Evolutionary conservation across 2,113 vertebrate species (phyloP).

Genomic region (Dipodomys ordii): DNA sequence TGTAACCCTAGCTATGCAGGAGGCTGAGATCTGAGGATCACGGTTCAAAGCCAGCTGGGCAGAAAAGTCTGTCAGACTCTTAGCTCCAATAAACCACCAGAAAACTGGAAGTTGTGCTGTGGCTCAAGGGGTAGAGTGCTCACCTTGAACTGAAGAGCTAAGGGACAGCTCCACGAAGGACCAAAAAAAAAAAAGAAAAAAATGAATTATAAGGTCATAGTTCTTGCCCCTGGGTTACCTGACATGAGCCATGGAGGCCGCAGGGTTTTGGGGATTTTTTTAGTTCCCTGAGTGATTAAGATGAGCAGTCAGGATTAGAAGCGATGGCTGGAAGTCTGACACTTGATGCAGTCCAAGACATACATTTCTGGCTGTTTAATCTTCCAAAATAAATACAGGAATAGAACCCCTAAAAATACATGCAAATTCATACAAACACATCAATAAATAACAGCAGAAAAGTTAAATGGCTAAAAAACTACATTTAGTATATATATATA

Average conservation of each 20-base stretch:
- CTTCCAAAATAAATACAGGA: background rate
- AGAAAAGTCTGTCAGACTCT: no score
- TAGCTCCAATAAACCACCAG: no score
- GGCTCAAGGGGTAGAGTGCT: no score
- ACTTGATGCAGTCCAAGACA: background rate
- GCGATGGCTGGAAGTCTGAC: background rate
- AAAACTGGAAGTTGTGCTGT: no score
- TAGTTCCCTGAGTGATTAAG: background rate
- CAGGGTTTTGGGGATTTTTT: background rate
- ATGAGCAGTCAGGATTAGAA: background rate
- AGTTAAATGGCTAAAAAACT: background rate
- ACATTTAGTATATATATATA: no score
- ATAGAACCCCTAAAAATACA: background rate
- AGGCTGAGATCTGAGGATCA: no score
- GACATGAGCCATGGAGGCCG: background rate
- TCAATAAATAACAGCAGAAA: slow-evolving; percentile 2
- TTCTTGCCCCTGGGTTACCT: background rate
- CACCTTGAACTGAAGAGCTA: no score
- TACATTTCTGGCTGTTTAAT: background rate
- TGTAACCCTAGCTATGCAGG: no score
- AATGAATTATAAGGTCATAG: background rate
- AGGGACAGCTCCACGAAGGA: no score
- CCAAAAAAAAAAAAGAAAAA: no score
- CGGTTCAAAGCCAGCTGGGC: no score
- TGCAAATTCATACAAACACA: background rate